These are phyloP conservation scores for Cercocebus atys DNA, from an alignment of 2,113 vertebrate species.

Conservation along the genomic window DNA sequence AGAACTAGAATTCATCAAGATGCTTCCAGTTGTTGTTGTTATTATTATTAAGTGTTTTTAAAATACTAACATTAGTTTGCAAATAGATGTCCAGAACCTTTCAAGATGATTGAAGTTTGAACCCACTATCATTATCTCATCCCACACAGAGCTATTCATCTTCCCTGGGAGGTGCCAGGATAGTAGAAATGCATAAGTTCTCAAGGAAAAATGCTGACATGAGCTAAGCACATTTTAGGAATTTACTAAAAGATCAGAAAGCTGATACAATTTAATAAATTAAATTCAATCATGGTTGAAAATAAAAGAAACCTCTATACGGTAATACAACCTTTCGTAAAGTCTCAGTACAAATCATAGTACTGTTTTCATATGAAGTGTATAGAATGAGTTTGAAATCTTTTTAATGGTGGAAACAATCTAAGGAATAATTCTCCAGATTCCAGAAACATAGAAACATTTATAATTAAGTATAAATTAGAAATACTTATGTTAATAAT, in stretches of 20 bases:
- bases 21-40: neutral
- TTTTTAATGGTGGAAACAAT: neutral
- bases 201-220: conserved; percentile 30
- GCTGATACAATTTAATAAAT: neutral
- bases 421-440: neutral
- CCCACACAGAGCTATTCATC: neutral
- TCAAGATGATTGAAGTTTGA: conserved; percentile 43
- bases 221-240: neutral
- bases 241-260: neutral
- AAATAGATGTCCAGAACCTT: conserved; percentile 54
- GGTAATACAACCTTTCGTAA: neutral
- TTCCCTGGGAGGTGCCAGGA: neutral
- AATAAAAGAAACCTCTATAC: neutral
- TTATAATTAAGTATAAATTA: neutral
- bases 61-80: conserved; percentile 45
- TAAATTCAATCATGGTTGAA: neutral
- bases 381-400: neutral
- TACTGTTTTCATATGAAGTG: neutral
- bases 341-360: neutral
- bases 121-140: neutral
- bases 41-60: conserved; percentile 13
- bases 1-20: neutral
- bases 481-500: neutral
- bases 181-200: neutral
- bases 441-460: neutral